Evolutionary conservation across 2,888 invertebrate species (phyloP).

Genomic region (Stenodema calcarata): DNA sequence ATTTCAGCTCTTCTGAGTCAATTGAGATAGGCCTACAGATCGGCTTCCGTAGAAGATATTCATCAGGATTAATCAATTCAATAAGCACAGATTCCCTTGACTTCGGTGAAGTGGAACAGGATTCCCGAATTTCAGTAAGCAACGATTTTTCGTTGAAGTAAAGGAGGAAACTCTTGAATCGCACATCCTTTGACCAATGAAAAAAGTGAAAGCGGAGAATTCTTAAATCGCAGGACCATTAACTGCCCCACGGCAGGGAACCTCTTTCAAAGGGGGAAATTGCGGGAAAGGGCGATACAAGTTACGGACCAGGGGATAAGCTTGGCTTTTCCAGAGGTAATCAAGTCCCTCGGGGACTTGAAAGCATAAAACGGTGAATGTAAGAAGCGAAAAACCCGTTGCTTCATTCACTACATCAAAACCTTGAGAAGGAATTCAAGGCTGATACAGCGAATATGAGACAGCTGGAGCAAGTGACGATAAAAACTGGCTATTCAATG

Average conservation of each 20-base stretch:
- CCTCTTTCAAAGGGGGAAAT: not conserved
- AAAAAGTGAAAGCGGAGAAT: not conserved
- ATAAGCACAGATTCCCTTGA: not conserved
- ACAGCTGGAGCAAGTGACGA: too few species aligned
- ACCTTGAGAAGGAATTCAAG: too few species aligned
- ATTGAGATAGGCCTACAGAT: not conserved
- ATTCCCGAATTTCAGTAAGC: not conserved
- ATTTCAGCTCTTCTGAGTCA: not conserved
- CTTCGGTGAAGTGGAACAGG: not conserved
- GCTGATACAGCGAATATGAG: too few species aligned
- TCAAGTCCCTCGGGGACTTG: not conserved
- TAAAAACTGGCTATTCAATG: too few species aligned
- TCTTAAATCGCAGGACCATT: not conserved
- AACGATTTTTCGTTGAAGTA: not conserved
- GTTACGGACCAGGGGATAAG: not conserved
- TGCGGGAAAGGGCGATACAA: not conserved
- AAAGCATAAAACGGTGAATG: not conserved
- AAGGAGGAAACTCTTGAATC: not conserved
- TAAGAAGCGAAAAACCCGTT: not conserved
- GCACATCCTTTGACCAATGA: not conserved
- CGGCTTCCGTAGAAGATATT: not conserved
- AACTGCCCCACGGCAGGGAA: not conserved
- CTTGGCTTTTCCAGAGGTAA: not conserved
- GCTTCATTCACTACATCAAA: not conserved
- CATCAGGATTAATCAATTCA: not conserved